Evolutionary conservation across 2,888 invertebrate genomes (phyloP), one percentile per base, ranked within the genome.

Genomic region (Leptothorax acervorum): DNA sequence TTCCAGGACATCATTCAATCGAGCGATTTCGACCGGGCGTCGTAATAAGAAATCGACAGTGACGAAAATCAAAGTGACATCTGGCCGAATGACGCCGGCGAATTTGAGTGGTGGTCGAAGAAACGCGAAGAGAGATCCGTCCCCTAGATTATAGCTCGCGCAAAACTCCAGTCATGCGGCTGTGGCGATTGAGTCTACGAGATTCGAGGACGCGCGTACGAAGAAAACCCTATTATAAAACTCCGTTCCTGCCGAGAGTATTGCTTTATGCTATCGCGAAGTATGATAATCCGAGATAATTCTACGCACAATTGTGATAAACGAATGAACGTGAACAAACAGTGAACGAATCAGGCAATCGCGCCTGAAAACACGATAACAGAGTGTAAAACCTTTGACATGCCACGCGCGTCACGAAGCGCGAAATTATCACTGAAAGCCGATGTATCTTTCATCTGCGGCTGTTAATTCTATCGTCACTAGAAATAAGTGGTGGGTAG

Each of bases 31-130:
- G 55, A 65, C 55, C 81, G 57, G 60, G 62, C 78, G 45, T 75
- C 76, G 79, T 87, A 88, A 88, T 87, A 85, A 81, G 82, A 79
- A 84, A 81, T 82, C 71, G 83, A 70, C 87, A 63, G 74, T 75
- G 89, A 89, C 78, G 68, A 84, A 55, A 28, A 68, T 78, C 68
- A 48, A 42, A 53, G 74, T 60, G 83, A 73, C 82, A 55, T 28
- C 18, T 48, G 48, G 57, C 18, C 78, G 74, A 39, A 74, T 51
- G 39, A 73, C 48, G 48, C 18, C 48, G 35, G 18, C 12, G 45
- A 60, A 60, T 60, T 60, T 31, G 57, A 42, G 18, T 9, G 55
- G 5, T 42, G 66, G 31, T 51, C 53, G 53, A 62, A 28, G 60
- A 57, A 68, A 57, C 39, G 81, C 31, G 68, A 23, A 45, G 48